A percentile compares a stretch with the other conserved stretches of the same genome.
Evolutionary conservation across 2,888 invertebrate genomes (phyloP).

Genomic region (Mycalesis mineus): DNA sequence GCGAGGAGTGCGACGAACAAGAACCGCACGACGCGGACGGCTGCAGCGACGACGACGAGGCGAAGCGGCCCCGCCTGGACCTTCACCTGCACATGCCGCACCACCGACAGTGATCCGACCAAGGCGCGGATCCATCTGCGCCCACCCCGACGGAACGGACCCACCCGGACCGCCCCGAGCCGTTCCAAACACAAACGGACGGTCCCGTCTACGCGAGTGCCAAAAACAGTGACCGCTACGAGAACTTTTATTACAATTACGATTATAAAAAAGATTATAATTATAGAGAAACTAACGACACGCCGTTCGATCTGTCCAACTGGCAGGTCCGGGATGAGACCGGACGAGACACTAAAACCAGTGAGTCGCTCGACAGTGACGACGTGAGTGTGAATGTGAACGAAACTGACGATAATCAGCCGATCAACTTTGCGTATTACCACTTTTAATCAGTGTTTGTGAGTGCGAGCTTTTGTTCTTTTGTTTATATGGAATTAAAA

Average conservation of each 20-base stretch:
- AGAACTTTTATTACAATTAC: constrained; percentile 28
- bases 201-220: constrained; percentile 33
- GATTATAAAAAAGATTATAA: constrained; percentile 29
- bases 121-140: constrained; percentile 38
- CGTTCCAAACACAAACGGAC: constrained; percentile 17
- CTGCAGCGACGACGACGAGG: constrained; percentile 80
- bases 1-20: constrained; percentile 83
- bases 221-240: constrained; percentile 29
- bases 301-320: constrained; percentile 65
- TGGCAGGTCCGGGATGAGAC: constrained; percentile 49
- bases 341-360: constrained; percentile 34
- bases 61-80: constrained; percentile 83
- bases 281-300: constrained; percentile 38
- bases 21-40: constrained; percentile 81
- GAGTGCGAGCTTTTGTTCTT: too few relatives aligned
- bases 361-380: constrained; percentile 44
- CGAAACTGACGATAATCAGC: constrained; percentile 48
- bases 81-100: constrained; percentile 72
- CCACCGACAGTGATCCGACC: constrained; percentile 68
- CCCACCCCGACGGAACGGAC: constrained; percentile 28
- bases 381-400: constrained; percentile 32
- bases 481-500: too few relatives aligned
- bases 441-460: constrained; percentile 51
- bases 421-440: constrained; percentile 72
- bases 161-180: constrained; percentile 11